phyloP scores from a whole-genome alignment of 1,140 invertebrate genomes.

The Plodia interpunctella region DNA sequence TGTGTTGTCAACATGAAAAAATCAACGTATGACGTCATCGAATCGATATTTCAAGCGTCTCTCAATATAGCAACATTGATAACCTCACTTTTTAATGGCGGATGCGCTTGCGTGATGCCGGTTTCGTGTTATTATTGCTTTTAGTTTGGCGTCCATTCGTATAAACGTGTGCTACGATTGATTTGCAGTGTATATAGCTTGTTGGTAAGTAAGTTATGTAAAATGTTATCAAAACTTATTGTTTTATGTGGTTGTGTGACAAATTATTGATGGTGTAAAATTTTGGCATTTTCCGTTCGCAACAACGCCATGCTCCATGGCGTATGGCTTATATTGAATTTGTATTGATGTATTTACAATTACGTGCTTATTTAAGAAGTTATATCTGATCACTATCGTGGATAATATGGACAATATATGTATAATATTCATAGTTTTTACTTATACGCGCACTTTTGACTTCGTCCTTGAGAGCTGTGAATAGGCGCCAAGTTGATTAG shows the following conservation, averaged over 20 bases:
- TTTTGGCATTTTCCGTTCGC: constrained; percentile 65
- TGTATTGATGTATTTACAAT: constrained; percentile 49
- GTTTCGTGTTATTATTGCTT: constrained; percentile 66
- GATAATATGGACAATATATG: background rate
- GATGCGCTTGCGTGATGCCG: constrained; percentile 73
- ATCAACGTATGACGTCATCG: background rate
- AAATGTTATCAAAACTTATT: background rate
- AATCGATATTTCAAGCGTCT: background rate
- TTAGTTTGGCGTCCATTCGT: constrained; percentile 60
- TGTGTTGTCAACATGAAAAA: background rate
- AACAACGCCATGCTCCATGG: constrained; percentile 61
- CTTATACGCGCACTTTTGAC: constrained; percentile 37
- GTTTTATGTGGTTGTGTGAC: constrained; percentile 13
- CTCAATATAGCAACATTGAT: constrained; percentile 25
- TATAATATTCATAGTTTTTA: constrained; percentile 9
- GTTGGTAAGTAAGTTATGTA: constrained; percentile 25
- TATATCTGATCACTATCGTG: background rate
- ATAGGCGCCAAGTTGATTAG: constrained; percentile 52
- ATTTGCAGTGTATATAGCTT: constrained; percentile 27
- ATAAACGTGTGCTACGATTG: constrained; percentile 37
- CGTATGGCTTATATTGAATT: constrained; percentile 37
- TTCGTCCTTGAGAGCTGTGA: constrained; percentile 48
- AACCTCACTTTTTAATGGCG: constrained; percentile 58
- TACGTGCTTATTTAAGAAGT: constrained; percentile 17
- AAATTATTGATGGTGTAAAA: constrained; percentile 27